Percentiles rank a stretch among this genome's conserved stretches.
phyloP scores from a whole-genome alignment of 2,797 vertebrate genomes.

The Valencia hispanica region DNA sequence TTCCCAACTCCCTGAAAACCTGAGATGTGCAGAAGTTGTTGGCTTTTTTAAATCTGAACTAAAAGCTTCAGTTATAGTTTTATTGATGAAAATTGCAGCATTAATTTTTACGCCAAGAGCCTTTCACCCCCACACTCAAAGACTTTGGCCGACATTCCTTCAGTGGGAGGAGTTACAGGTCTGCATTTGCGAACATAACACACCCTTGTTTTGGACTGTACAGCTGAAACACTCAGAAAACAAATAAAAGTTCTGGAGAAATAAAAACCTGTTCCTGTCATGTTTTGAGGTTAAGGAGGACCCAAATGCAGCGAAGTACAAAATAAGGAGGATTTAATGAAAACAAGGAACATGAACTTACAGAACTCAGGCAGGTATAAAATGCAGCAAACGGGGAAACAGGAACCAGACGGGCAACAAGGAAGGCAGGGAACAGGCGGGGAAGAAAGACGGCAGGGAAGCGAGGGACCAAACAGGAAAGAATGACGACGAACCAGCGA shows the following conservation, averaged over 20 bases:
- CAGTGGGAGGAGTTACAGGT: neutral
- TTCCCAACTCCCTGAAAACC: neutral
- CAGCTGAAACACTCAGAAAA: neutral
- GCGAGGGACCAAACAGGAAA: too few relatives aligned
- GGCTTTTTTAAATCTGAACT: neutral
- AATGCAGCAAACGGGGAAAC: too few relatives aligned
- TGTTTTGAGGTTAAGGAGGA: too few relatives aligned
- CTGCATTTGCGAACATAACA: neutral
- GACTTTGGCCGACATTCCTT: neutral
- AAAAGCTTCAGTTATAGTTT: neutral
- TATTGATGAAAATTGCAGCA: neutral
- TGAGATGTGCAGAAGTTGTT: neutral
- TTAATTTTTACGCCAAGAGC: too few relatives aligned
- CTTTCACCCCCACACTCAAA: neutral
- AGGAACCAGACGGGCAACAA: too few relatives aligned
- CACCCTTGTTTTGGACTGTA: neutral
- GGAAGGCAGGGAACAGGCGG: too few relatives aligned
- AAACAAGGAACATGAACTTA: too few relatives aligned
- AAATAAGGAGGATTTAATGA: too few relatives aligned
- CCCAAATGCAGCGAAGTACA: too few relatives aligned
- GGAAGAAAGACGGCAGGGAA: too few relatives aligned
- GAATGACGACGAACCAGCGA: too few relatives aligned
- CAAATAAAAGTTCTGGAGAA: neutral
- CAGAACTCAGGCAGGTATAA: too few relatives aligned
- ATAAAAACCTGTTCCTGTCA: neutral